Evolutionary conservation across 2,888 invertebrate species (phyloP).

Genomic region (Linyphia triangularis): DNA sequence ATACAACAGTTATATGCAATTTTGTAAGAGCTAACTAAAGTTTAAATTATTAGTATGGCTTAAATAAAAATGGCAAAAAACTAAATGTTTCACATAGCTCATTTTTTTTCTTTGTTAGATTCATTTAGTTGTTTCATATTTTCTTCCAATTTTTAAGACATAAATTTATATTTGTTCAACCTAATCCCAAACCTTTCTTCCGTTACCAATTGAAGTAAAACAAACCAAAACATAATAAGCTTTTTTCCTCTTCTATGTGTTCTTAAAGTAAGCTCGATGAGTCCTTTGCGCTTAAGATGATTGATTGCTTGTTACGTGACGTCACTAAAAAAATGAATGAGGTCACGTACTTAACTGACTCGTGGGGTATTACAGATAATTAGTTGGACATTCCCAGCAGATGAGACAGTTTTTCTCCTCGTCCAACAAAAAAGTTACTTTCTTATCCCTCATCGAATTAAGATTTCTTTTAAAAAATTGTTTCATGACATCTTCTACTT

Average conservation of each 20-base stretch:
- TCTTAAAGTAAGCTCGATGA: conserved; percentile 43
- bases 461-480: background rate
- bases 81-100: too few relatives aligned
- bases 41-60: too few relatives aligned
- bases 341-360: conserved; percentile 8
- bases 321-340: conserved; percentile 38
- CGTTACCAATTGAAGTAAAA: conserved; percentile 4
- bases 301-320: conserved; percentile 50
- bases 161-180: background rate
- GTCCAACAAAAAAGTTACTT: background rate
- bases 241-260: background rate
- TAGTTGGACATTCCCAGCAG: conserved; percentile 20
- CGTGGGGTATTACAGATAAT: conserved; percentile 30
- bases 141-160: too few relatives aligned
- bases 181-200: background rate
- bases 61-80: too few relatives aligned
- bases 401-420: background rate
- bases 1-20: too few relatives aligned
- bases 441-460: background rate
- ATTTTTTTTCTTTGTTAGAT: too few relatives aligned
- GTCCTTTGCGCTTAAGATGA: conserved; percentile 32
- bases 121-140: too few relatives aligned
- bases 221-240: conserved; percentile 1
- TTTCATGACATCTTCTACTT: background rate
- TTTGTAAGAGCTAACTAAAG: too few relatives aligned